A percentile compares a stretch with the other conserved stretches of the same genome.
Evolutionary conservation across 2,113 vertebrate genomes (phyloP).

Genomic region (Irena cyanogastra): DNA sequence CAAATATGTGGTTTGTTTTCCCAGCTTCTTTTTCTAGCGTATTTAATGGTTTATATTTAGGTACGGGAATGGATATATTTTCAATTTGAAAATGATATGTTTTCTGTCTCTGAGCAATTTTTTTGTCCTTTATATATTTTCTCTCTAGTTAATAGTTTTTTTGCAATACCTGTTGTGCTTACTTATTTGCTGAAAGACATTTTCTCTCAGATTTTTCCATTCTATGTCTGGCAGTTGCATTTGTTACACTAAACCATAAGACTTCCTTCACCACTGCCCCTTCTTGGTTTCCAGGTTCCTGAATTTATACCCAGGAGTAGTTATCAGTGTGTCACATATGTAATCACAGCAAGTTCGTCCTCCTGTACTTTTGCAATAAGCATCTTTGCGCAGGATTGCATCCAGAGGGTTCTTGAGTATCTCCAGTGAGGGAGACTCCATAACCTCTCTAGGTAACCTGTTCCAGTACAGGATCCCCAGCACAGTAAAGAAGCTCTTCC

Average conservation of each 20-base stretch:
- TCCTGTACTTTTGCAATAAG: background rate
- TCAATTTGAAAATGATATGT: background rate
- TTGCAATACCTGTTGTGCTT: background rate
- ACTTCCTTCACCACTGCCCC: background rate
- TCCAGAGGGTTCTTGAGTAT: background rate
- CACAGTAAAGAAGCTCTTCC: background rate
- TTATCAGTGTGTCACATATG: background rate
- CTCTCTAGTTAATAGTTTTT: background rate
- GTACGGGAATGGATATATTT: background rate
- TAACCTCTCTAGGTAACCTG: background rate
- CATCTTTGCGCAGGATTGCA: background rate
- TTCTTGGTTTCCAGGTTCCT: conserved; percentile 33
- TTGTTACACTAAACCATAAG: conserved; percentile 26
- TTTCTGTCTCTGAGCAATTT: background rate
- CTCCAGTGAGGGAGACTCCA: background rate
- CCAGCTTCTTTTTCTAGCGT: background rate
- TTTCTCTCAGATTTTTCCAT: background rate
- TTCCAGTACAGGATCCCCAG: background rate
- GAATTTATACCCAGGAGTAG: conserved; percentile 17
- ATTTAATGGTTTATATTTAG: background rate
- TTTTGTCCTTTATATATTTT: background rate
- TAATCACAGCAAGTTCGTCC: conserved; percentile 33
- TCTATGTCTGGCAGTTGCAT: background rate
- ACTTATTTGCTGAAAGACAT: background rate
- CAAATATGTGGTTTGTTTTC: background rate